These are phyloP conservation scores for Lasioglossum lativentre DNA, from an alignment of 2,888 invertebrate genomes.

Conservation along the genomic window DNA sequence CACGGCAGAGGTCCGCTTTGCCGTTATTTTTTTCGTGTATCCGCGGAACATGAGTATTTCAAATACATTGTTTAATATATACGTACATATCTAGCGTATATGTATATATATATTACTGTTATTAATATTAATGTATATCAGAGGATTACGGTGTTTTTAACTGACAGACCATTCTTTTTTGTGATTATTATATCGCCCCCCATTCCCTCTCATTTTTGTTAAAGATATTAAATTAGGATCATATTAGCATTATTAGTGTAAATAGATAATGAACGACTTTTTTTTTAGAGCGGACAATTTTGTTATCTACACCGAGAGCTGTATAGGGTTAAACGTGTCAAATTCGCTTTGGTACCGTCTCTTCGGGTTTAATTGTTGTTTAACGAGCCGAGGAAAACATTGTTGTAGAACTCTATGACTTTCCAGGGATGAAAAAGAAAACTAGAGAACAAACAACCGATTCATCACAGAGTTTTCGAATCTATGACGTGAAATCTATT, in stretches of 20 bases:
- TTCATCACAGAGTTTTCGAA: constrained; percentile 75
- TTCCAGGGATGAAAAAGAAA: constrained; percentile 47
- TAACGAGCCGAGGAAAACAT: constrained; percentile 38
- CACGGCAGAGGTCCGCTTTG: constrained; percentile 69
- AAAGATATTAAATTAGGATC: constrained; percentile 74
- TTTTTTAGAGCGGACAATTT: constrained; percentile 72
- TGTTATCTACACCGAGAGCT: constrained; percentile 64
- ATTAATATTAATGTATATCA: constrained; percentile 55
- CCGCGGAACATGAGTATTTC: constrained; percentile 67
- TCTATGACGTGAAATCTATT: constrained; percentile 83
- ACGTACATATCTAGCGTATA: constrained; percentile 53
- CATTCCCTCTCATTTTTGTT: constrained; percentile 66
- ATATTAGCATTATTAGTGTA: constrained; percentile 76
- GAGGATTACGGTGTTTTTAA: constrained; percentile 70
- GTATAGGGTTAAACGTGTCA: constrained; percentile 47
- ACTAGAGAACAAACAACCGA: constrained; percentile 30
- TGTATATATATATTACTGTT: constrained; percentile 56
- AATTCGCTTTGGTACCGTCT: constrained; percentile 59
- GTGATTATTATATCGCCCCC: constrained; percentile 59
- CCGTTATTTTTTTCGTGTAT: constrained; percentile 65
- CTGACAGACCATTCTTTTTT: constrained; percentile 70
- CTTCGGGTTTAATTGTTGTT: constrained; percentile 58
- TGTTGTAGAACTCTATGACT: constrained; percentile 34
- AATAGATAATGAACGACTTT: constrained; percentile 72
- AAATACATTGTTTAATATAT: constrained; percentile 61